phyloP scores from a whole-genome alignment of 2,797 vertebrate genomes.

The Paratrypauchen microcephalus region DNA sequence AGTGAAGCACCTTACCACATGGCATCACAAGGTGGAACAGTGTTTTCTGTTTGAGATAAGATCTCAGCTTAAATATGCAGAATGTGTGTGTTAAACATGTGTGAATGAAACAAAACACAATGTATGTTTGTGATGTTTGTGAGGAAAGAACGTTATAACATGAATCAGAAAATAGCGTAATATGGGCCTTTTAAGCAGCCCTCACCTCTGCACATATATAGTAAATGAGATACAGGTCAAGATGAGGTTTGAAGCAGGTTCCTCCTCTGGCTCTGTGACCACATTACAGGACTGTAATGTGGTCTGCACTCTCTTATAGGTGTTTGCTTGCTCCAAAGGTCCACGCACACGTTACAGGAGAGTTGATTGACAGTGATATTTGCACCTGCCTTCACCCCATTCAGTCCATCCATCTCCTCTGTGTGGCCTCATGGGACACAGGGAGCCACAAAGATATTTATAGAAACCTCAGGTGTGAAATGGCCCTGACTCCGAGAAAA shows the following conservation, averaged over 20 bases:
- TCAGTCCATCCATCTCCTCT: slow-evolving; percentile 51
- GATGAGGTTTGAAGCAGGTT: neutral
- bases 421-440: slow-evolving; percentile 33
- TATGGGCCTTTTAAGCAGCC: too few species aligned
- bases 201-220: neutral
- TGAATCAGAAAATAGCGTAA: too few species aligned
- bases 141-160: too few species aligned
- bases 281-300: too few species aligned
- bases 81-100: too few species aligned
- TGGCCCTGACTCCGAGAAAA: slow-evolving; percentile 7
- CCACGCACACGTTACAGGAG: slow-evolving; percentile 5
- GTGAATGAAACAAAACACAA: too few species aligned
- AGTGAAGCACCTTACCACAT: too few species aligned
- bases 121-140: too few species aligned
- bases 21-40: too few species aligned
- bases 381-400: slow-evolving; percentile 43
- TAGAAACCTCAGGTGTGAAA: slow-evolving; percentile 36
- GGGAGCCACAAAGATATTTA: slow-evolving; percentile 60
- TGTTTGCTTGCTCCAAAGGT: neutral
- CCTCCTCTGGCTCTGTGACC: neutral
- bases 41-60: too few species aligned
- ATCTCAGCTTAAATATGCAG: too few species aligned
- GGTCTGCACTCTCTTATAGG: neutral
- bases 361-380: slow-evolving; percentile 68
- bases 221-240: neutral